A percentile compares a stretch with the other conserved stretches of the same genome.
phyloP scores from a whole-genome alignment of 64 coral and sea anemone genomes.

The Pachyseris speciosa region DNA sequence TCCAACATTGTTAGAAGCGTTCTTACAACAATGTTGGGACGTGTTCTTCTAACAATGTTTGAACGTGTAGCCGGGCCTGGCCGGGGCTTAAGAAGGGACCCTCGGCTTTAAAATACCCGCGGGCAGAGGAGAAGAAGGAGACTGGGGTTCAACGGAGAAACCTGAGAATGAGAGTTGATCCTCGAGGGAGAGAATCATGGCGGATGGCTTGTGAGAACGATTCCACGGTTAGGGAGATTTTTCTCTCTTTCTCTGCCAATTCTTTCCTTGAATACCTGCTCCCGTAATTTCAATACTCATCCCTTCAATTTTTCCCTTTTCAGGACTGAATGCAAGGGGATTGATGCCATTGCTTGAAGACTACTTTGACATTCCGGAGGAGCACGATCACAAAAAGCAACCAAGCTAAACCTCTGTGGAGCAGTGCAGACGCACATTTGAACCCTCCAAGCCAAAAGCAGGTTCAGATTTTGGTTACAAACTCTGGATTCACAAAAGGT shows the following conservation, averaged over 20 bases:
- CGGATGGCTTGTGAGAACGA: background rate
- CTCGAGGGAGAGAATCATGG: background rate
- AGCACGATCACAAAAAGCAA: background rate
- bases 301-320: background rate
- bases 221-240: background rate
- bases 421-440: constrained; percentile 8
- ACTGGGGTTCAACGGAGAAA: background rate
- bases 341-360: background rate
- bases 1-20: no score
- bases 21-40: no score
- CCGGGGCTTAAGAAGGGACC: no score
- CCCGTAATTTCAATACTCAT: background rate
- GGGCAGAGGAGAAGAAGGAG: no score
- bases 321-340: no score
- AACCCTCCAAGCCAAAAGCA: background rate
- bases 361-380: background rate
- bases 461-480: background rate
- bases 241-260: background rate
- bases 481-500: background rate
- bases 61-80: no score
- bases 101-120: no score
- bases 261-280: background rate
- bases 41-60: no score
- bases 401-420: background rate
- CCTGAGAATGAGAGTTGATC: background rate